Conservation (phyloP, 2,888 invertebrate genomes). For the Agapostemon virescens region DNA sequence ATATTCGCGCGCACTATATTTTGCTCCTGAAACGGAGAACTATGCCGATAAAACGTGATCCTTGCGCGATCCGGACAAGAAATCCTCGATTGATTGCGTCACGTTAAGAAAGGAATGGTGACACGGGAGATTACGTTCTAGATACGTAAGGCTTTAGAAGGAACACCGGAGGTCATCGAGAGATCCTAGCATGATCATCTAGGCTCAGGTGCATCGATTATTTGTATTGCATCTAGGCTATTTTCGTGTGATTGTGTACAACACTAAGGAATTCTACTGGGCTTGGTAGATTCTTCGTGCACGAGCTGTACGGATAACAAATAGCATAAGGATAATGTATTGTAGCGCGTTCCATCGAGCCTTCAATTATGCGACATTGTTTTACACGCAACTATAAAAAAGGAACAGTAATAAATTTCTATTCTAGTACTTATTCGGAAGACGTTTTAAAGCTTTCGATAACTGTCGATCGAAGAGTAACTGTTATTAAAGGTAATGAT, state of each 20-base stretch:
- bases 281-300: background rate
- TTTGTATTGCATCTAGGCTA: background rate
- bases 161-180: slow-evolving; percentile 19
- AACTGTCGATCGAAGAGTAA: too few relatives aligned
- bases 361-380: background rate
- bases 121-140: slow-evolving; percentile 45
- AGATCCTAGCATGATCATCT: slow-evolving; percentile 15
- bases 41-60: slow-evolving; percentile 42
- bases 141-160: slow-evolving; percentile 41
- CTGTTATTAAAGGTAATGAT: too few relatives aligned
- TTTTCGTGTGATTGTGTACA: background rate
- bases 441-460: too few relatives aligned
- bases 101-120: slow-evolving; percentile 35
- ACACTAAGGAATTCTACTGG: background rate
- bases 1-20: slow-evolving; percentile 21
- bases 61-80: slow-evolving; percentile 33
- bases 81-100: slow-evolving; percentile 49
- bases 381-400: background rate
- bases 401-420: too few relatives aligned
- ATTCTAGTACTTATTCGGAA: too few relatives aligned
- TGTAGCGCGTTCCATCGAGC: too few relatives aligned
- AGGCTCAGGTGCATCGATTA: slow-evolving; percentile 27
- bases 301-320: background rate
- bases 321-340: background rate
- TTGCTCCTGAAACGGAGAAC: slow-evolving; percentile 49